Evolutionary conservation across 2,797 vertebrate species (phyloP), one percentile per base, ranked within the genome.

Genomic region (Acrossocheilus fasciatus): DNA sequence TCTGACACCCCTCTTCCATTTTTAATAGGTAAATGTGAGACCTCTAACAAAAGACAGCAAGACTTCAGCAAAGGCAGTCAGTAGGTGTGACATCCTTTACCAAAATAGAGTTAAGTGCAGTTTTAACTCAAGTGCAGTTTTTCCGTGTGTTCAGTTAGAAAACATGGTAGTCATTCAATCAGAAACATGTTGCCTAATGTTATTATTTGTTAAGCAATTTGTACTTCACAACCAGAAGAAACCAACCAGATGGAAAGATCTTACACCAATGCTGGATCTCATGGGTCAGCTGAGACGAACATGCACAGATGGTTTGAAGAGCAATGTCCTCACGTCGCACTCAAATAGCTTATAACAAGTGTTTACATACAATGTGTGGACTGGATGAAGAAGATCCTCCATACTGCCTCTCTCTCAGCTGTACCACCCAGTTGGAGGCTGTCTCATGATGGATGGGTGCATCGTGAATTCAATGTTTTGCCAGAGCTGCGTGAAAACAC

Each of bases 391-490:
- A 84, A 69, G 59, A 41, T 59, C 59, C 54, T 23, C 36, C 54
- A 34, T 68, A 39, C 43, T 26, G 30, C 47, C 52, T 70, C 62
- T 50, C 66, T 82, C 43, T 45, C 14, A 26, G 77, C 66, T 52
- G 50, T 74, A 66, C 81, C 47, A 43, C 86, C 79, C 77, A 83
- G 69, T 86, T 74, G 52, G 83, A 41, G 57, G 34, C 34, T 62
- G 69, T 66, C 66, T 62, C 68, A 86, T 93, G 92, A 92, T 90
- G 86, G 91, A 92, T 93, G 91, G 88, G 85, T 76, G 54, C 66
- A 62, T 86, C 76, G 88, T 80, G 70, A 87, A 86, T 87, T 59
- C 66, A 66, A 34, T 74, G 86, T 87, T 88, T 90, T 89, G 81
- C 78, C 59, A 62, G 87, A 89, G 82, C 83, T 47, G 43, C 83